phyloP scores from a whole-genome alignment of 2,797 vertebrate species.

The Euthynnus affinis region DNA sequence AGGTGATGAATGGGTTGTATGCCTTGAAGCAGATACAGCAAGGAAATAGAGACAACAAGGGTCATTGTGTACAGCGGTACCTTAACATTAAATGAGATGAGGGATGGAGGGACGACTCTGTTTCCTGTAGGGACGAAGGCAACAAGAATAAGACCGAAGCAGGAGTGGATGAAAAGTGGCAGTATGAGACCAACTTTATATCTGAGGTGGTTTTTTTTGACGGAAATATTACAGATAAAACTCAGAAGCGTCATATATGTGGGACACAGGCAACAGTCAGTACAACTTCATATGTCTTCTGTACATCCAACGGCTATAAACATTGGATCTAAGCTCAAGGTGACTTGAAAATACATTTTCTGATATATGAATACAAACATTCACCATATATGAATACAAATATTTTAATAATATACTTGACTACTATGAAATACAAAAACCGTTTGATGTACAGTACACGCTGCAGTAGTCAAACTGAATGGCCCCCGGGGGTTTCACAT shows the following conservation, averaged over 20 bases:
- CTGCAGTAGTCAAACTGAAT: background rate
- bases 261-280: slow-evolving; percentile 37
- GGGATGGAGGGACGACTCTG: slow-evolving; percentile 18
- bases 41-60: slow-evolving; percentile 29
- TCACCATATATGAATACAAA: background rate
- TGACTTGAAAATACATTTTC: too few relatives aligned
- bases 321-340: background rate
- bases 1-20: slow-evolving; percentile 29
- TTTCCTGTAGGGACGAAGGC: slow-evolving; percentile 23
- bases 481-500: background rate
- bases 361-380: background rate
- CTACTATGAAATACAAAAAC: background rate
- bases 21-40: slow-evolving; percentile 15
- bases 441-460: slow-evolving; percentile 7
- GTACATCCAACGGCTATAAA: background rate
- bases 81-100: slow-evolving; percentile 38
- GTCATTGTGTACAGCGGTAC: background rate
- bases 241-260: background rate
- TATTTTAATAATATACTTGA: background rate
- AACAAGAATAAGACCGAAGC: background rate
- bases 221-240: slow-evolving; percentile 2
- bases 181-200: background rate
- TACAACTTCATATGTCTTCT: slow-evolving; percentile 6
- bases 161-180: slow-evolving; percentile 7
- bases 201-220: background rate